Evolutionary conservation across 53 echinoderm and acorn worm genomes (phyloP), one percentile per base, ranked within the genome.

Genomic region (Mesocentrotus franciscanus): DNA sequence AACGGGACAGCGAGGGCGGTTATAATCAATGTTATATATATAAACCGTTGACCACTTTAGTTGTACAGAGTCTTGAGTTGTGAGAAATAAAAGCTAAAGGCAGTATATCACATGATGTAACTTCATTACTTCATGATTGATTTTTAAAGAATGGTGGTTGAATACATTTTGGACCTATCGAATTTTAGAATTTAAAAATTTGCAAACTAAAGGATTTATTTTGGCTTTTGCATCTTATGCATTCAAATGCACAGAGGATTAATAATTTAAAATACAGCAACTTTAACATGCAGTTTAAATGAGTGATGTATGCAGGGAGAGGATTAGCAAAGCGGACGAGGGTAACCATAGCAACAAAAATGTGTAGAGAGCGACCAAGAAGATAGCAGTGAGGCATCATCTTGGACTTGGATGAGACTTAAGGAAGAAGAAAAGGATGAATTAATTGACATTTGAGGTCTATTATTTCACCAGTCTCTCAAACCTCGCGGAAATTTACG

Each of bases 331-430:
- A 56, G 22, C 85, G 34, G 58, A n/a, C n/a, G 66, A 91, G 4
- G 66, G 36, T 91, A 61, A 91, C 62, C 91, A 91, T 91, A 58
- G 66, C 35, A 91, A 91, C 35, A 20, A 14, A 8, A 60, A 35
- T 64, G 18, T 91, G 30, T 62, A 56, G 29, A 39, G 66, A 18
- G 91, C 39, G 64, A 14, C 18, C 66, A 30, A 1, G 68, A 64
- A 35, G 68, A 62, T 35, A 91, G 91, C 68, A 20, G 14, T 14
- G 35, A 35, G 35, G 39, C 59, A 87, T 59, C 59, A 87, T 87
- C 55, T 27, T 10, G 58, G 27, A 87, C 58, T 4, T 12, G 87
- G 58, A 87, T 29, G 59, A 59, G 4, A 87, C 87, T 57, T 27
- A 56, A 27, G n/a, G 87, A 58, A 56, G 12, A 56, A 11, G 58